Evolutionary conservation across 2,888 invertebrate species (phyloP).

Genomic region (Ophion costatus): DNA sequence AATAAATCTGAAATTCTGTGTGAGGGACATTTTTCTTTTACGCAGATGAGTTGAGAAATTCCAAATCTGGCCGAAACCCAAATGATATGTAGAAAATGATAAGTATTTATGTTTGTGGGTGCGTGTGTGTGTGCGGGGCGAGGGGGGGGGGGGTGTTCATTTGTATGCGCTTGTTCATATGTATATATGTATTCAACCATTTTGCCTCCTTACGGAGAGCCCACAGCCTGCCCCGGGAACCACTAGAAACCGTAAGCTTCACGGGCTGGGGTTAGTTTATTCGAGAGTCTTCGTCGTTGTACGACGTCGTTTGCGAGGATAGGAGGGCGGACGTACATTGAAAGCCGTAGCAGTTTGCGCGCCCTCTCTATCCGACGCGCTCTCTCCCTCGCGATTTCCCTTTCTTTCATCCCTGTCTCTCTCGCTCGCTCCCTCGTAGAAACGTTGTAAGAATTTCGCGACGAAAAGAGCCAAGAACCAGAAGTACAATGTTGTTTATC

Average conservation of each 20-base stretch:
- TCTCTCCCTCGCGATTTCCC: slow-evolving; percentile 1
- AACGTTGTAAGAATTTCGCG: slow-evolving; percentile 49
- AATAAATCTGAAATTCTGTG: too few relatives aligned
- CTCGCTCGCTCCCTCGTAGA: slow-evolving; percentile 18
- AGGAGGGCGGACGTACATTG: slow-evolving; percentile 47
- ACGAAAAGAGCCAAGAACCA: slow-evolving; percentile 50
- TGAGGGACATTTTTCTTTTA: too few relatives aligned
- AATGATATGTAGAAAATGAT: too few relatives aligned
- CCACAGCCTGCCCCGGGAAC: slow-evolving; percentile 26
- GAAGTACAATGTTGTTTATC: slow-evolving; percentile 51
- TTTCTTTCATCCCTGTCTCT: not conserved
- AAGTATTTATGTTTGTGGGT: too few relatives aligned
- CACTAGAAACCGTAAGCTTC: slow-evolving; percentile 51
- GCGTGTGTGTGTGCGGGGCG: too few relatives aligned
- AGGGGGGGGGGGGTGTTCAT: not conserved
- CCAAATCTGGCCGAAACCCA: too few relatives aligned
- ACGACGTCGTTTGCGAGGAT: slow-evolving; percentile 38
- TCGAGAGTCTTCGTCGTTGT: slow-evolving; percentile 55
- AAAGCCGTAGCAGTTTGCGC: slow-evolving; percentile 38
- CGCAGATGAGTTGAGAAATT: too few relatives aligned
- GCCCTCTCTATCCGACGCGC: slow-evolving; percentile 19
- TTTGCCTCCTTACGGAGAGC: slow-evolving; percentile 47
- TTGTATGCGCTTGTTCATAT: not conserved
- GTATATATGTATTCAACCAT: slow-evolving; percentile 26
- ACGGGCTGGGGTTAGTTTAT: slow-evolving; percentile 58